Evolutionary conservation across 2,888 invertebrate genomes (phyloP), one percentile per base, ranked within the genome.

Genomic region (Priocnemis perturbator): DNA sequence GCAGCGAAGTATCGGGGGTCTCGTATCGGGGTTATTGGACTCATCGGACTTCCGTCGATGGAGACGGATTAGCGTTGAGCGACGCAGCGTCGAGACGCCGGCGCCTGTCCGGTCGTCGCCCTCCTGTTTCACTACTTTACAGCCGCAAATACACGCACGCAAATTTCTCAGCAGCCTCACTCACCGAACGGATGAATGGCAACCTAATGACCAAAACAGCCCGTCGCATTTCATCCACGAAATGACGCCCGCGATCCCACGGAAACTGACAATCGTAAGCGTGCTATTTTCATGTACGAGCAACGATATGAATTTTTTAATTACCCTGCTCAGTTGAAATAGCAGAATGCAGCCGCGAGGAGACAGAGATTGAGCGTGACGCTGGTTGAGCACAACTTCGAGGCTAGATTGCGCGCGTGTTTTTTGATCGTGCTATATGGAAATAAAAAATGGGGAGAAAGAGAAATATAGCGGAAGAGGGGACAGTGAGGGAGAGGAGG

Each of bases 21-120:
- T 55, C 15, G 37, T 44, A 44, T 2, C 64, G 60, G 60, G 74
- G 70, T 73, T 74, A 74, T 74, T 70, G 74, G 64, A 70, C 67
- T 44, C 73, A 60, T 73, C 69, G 67, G 56, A 55, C 67, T 62
- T 52, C 52, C 64, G 59, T 60, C 73, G 67, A 64, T 56, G 73
- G 64, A 67, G 56, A 57, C 47, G 44, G 61, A 70, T 66, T 63
- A 26, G 62, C 69, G 65, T 52, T 61, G 66, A 72, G 67, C 71
- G 67, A 65, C 68, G 70, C 50, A 67, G 68, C 66, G 68, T 61
- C 23, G 60, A 14, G 44, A 17, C 45, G 45, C 37, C 47, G 57
- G 17, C 37, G 37, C 37, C 37, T 37, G 37, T 37, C 37, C 37
- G 37, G 37, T 37, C 37, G 26, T 50, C 62, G 47, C 56, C 45